phyloP scores from a whole-genome alignment of 92 coral and sea anemone genomes.

The Epizoanthus stellaris region DNA sequence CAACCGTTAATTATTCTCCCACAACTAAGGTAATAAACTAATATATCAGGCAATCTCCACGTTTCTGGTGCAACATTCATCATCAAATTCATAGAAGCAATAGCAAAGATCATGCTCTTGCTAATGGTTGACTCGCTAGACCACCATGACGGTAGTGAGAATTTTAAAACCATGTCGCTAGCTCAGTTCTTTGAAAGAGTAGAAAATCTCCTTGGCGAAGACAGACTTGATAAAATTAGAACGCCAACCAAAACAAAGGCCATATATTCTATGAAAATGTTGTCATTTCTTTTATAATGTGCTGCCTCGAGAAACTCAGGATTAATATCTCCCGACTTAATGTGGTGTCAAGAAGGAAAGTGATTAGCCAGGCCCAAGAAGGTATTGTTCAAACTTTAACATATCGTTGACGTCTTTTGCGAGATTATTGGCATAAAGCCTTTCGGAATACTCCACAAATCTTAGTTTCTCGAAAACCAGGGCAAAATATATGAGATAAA shows the following conservation, averaged over 20 bases:
- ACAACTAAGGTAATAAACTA: neutral
- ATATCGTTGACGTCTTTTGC: constrained; percentile 1
- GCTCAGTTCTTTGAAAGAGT: neutral
- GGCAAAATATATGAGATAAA: neutral
- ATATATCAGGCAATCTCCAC: neutral
- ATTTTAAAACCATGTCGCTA: neutral
- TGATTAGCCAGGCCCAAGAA: constrained; percentile 1
- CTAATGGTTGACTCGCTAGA: neutral
- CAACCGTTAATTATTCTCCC: constrained; percentile 20
- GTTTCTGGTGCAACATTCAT: neutral
- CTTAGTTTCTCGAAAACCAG: constrained; percentile 9
- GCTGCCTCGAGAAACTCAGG: constrained; percentile 5
- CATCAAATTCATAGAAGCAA: neutral
- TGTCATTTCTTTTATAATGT: neutral
- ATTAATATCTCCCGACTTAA: constrained; percentile 16
- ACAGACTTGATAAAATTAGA: neutral
- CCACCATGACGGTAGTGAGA: constrained; percentile 4
- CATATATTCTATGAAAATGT: constrained; percentile 5
- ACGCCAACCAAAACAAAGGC: constrained; percentile 20
- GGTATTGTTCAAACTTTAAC: neutral
- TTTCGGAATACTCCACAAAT: neutral
- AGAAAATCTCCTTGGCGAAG: constrained; percentile 23
- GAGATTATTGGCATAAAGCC: neutral
- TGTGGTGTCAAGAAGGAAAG: constrained; percentile 21
- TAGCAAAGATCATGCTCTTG: neutral